Percentiles rank a stretch among this genome's conserved stretches.
These are phyloP conservation scores for Phaetusa simplex DNA, from an alignment of 2,113 vertebrate species.

Conservation along the genomic window DNA sequence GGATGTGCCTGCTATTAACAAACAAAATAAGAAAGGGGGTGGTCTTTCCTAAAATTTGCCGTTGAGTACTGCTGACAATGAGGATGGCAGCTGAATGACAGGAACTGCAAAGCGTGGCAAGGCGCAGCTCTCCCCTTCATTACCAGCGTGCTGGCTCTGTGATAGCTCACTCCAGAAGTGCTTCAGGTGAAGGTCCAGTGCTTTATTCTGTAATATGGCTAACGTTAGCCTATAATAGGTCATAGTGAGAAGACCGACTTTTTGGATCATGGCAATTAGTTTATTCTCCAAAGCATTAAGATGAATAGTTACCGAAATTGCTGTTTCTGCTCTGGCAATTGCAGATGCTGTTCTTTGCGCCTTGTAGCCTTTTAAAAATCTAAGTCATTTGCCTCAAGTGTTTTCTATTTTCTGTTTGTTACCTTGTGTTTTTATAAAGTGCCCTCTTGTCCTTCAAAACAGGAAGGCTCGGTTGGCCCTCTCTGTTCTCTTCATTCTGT, in stretches of 20 bases:
- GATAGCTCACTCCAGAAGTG: not conserved
- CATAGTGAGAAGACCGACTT: not conserved
- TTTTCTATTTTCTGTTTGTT: not conserved
- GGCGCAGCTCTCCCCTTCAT: rapidly evolving
- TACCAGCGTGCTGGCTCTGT: not conserved
- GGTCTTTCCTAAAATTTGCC: not conserved
- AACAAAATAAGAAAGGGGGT: not conserved
- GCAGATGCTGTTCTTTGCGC: not conserved
- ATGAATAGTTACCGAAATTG: not conserved
- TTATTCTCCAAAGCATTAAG: not conserved
- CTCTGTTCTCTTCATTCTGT: not conserved
- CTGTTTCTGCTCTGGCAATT: not conserved
- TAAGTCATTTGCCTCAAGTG: not conserved
- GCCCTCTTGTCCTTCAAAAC: constrained; percentile 25
- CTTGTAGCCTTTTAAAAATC: not conserved
- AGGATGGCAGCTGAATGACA: not conserved
- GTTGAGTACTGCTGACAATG: rapidly evolving
- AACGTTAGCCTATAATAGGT: not conserved
- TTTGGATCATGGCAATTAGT: not conserved
- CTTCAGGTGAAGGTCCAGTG: not conserved
- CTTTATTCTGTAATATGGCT: not conserved
- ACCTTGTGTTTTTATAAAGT: not conserved
- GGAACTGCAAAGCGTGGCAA: not conserved
- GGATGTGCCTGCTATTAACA: not conserved
- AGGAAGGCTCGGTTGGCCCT: not conserved